Evolutionary conservation across 2,113 vertebrate species (phyloP).

Genomic region (Equus quagga): DNA sequence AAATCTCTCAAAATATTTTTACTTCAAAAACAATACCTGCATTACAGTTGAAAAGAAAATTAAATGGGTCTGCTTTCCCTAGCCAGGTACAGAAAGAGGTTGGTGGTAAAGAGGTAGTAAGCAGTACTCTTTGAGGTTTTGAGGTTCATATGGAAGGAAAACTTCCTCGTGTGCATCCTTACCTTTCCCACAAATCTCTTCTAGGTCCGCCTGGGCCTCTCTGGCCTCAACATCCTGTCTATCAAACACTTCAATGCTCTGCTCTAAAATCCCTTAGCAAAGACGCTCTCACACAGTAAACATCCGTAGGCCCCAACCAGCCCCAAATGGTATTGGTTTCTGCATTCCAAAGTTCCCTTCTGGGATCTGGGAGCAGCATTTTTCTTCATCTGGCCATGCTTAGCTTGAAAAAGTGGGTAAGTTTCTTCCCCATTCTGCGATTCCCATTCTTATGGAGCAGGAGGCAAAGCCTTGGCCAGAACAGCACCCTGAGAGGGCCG

Average conservation of each 20-base stretch:
- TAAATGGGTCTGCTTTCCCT: not conserved
- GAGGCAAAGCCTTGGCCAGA: not conserved
- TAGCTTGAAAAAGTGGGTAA: not conserved
- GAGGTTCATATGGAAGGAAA: not conserved
- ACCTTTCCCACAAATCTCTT: not conserved
- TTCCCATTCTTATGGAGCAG: not conserved
- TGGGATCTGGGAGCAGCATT: rapidly evolving
- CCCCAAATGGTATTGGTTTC: not conserved
- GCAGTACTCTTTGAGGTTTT: not conserved
- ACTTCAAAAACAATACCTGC: not conserved
- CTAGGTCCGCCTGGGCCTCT: not conserved
- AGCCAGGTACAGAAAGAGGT: not conserved
- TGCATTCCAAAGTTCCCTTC: not conserved
- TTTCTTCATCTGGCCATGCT: not conserved
- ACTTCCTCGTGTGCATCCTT: too few relatives aligned
- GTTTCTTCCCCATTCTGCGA: not conserved
- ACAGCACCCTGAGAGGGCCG: rapidly evolving
- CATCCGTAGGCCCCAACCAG: too few relatives aligned
- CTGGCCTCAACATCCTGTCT: not conserved
- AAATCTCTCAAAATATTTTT: not conserved
- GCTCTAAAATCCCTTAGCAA: not conserved
- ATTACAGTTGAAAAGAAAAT: not conserved
- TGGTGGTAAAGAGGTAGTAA: not conserved
- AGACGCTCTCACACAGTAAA: not conserved
- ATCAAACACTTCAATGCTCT: too few relatives aligned